Base-by-base conservation (phyloP, 2,797 vertebrate genomes). In the Streptopelia turtur region DNA sequence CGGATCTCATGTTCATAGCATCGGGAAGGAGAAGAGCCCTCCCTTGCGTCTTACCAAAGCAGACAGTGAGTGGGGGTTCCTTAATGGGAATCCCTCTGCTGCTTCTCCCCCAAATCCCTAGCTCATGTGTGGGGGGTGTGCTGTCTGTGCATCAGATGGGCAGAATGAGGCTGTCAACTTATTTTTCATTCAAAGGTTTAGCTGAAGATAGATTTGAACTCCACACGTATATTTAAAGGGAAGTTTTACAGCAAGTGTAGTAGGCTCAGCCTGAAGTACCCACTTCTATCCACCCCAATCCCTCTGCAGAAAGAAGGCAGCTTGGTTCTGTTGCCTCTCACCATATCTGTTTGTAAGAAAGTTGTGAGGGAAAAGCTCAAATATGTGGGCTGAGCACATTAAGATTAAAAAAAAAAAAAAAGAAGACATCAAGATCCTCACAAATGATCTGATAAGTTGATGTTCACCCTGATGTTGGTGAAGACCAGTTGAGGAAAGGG, bases 21-120 rank as follows among this genome's bases (percentile, higher is more conserved):
- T 59, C 30, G 61, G 79, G 86, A 85, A 68, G 72, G 60, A 86
- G 76, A 81, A 52, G 89, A 93, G 79, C 69, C 55, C 65, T 93
- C 87, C 93, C 41, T 56, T 53, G 1, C 59, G 1, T 24, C 83
- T 79, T 65, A 57, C 47, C 86, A 30, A 1, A 91, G 83, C 86
- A 95, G 87, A 64, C 76, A 93, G 76, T 10, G 85, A 83, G 84
- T 2, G 1, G 70, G 70, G 60, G 84, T 86, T 93, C 83, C 69
- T 88, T 64, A 27, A 55, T 35, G 90, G 93, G 63, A 96, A 94
- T 93, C 80, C 75, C 86, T 90, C 75, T 16, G 1, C 75, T 45
- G 55, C 59, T 85, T 93, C 84, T 87, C 87, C 93, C 89, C 90
- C 85, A 93, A 83, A 88, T 68, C 72, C 80, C 28, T 10, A 31